phyloP scores from a whole-genome alignment of 2,797 vertebrate genomes.

The Bovichtus variegatus region DNA sequence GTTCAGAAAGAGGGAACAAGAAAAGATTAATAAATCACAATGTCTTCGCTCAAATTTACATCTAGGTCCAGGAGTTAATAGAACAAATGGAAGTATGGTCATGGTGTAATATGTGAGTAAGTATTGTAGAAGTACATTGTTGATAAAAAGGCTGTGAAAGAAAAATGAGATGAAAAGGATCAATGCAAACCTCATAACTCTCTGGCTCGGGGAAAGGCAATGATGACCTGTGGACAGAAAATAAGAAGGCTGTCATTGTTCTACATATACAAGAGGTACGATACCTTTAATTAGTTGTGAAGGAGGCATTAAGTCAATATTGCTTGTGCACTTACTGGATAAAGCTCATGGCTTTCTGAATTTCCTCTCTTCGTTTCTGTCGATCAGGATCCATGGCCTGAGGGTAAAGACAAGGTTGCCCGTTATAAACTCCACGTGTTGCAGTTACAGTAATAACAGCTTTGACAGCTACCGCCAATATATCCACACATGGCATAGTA shows the following conservation, averaged over 20 bases:
- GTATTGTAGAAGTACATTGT: neutral
- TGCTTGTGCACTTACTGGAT: conserved; percentile 91
- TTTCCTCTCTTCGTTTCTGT: conserved; percentile 95
- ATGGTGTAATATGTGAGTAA: neutral
- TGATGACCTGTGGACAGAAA: conserved; percentile 89
- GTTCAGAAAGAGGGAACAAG: neutral
- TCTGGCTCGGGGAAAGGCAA: conserved; percentile 94
- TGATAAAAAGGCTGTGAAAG: neutral
- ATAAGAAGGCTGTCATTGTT: neutral
- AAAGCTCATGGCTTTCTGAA: conserved; percentile 97
- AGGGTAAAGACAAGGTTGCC: conserved; percentile 29
- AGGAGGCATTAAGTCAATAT: neutral
- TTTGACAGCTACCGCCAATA: neutral
- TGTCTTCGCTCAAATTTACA: neutral
- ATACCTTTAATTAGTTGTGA: neutral
- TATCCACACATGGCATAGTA: neutral
- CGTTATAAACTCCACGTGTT: neutral
- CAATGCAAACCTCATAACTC: conserved; percentile 91
- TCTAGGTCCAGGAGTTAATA: neutral
- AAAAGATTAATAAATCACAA: neutral
- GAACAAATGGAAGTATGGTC: neutral
- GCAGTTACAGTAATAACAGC: neutral
- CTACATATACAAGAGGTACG: neutral
- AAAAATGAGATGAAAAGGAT: neutral
- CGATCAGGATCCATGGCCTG: conserved; percentile 90